Base-by-base conservation (phyloP, 2,113 vertebrate species). In the Osmerus eperlanus region DNA sequence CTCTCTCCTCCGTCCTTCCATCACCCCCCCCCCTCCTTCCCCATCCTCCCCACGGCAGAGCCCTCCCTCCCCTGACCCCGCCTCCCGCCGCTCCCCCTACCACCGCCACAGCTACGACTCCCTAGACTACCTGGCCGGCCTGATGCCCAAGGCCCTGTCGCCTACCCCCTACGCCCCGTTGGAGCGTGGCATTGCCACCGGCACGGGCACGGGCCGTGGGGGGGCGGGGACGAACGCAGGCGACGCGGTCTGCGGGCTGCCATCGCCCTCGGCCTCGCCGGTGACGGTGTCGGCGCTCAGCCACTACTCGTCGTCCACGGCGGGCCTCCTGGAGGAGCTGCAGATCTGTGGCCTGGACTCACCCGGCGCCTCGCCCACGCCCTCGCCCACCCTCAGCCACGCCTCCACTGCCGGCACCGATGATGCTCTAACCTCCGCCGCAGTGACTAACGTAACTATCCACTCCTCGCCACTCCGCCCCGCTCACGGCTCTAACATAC, bases 391-490 rank as follows among this genome's bases (percentile, higher is more conserved):
- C 77, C 85, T 93, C 92, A 95, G 92, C 93, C 93, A 92, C 83
- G 92, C 89, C 77, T 90, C 91, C 90, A 92, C 92, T 77, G 92
- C 91, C 87, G 93, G 90, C 90, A 87, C 85, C 78, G 87, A 89
- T 41, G 88, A 89, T 69, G 85, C 84, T 84, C 86, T 93, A 92
- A 93, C 91, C 85, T 86, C 87, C 86, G 78, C 85, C 52, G 82
- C 87, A 72, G 84, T 88, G 79, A 92, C 93, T 92, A 94, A 92
- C 86, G 94, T 94, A 95, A 95, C 95, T 95, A 95, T 93, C 88
- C 88, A 84, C 88, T 84, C 83, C 75, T 29, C 29, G 78, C 82
- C 73, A 83, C 81, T 77, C 84, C 79, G 79, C 70, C 72, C 79
- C 75, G 70, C 53, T 67, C 67, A 61, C 25, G 21, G 21, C 66